Evolutionary conservation across 2,113 vertebrate species (phyloP).

Genomic region (Phrynosoma blainvillii): DNA sequence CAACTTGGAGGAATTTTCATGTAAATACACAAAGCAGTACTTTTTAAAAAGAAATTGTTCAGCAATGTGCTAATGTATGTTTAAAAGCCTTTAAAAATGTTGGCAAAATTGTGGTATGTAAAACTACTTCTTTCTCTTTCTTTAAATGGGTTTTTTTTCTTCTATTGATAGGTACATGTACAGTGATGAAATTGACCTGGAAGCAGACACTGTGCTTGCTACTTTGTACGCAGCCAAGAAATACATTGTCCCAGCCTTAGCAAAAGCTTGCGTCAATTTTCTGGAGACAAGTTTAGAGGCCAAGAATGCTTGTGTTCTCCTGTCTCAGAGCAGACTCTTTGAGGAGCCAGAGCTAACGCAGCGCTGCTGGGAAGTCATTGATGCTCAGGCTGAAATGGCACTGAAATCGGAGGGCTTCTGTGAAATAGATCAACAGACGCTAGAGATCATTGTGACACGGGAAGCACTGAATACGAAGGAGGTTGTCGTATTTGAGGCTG

Average conservation of each 20-base stretch:
- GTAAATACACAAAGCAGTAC: neutral
- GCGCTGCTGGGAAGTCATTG: slow-evolving; percentile 98
- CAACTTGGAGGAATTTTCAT: neutral
- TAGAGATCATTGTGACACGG: slow-evolving; percentile 90
- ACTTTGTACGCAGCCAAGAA: slow-evolving; percentile 97
- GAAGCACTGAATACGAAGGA: slow-evolving; percentile 95
- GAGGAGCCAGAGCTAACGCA: slow-evolving; percentile 94
- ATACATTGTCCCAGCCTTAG: slow-evolving; percentile 93
- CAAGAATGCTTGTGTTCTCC: slow-evolving; percentile 93
- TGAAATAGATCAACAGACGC: slow-evolving; percentile 90
- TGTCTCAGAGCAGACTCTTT: slow-evolving; percentile 97
- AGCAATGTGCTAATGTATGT: neutral
- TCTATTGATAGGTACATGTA: slow-evolving; percentile 89
- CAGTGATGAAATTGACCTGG: slow-evolving; percentile 96
- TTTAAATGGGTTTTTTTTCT: slow-evolving; percentile 30
- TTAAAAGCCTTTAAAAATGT: neutral
- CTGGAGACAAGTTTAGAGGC: slow-evolving; percentile 96
- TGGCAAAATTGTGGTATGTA: slow-evolving; percentile 21
- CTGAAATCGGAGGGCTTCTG: slow-evolving; percentile 93
- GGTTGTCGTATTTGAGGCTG: slow-evolving; percentile 90
- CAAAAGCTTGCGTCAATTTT: slow-evolving; percentile 93
- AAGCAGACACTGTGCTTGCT: slow-evolving; percentile 95
- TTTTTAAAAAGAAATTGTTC: neutral
- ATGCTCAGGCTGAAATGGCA: slow-evolving; percentile 94
- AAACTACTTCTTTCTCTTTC: slow-evolving; percentile 20